Percentiles rank a stretch among this genome's conserved stretches.
Evolutionary conservation across 1,140 invertebrate genomes (phyloP).

Genomic region (Aphaenogaster rudis): DNA sequence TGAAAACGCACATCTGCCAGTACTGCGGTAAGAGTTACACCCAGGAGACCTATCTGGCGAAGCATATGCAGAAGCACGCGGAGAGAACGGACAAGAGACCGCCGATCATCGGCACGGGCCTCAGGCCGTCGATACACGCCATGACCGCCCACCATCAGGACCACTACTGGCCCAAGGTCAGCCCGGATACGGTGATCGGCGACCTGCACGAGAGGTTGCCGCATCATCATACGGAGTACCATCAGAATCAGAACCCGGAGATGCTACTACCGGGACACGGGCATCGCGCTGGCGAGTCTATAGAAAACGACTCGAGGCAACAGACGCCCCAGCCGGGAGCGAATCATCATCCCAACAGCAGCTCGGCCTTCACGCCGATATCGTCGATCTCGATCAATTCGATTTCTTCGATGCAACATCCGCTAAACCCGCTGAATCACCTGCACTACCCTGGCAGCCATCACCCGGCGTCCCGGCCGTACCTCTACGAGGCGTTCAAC

Average conservation of each 20-base stretch:
- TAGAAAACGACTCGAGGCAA: slow-evolving; percentile 86
- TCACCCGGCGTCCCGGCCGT: slow-evolving; percentile 92
- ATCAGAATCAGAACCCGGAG: slow-evolving; percentile 88
- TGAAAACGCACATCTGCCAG: slow-evolving; percentile 99
- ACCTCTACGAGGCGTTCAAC: slow-evolving; percentile 97
- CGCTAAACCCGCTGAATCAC: slow-evolving; percentile 90
- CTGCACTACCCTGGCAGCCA: slow-evolving; percentile 87
- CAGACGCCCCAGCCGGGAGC: slow-evolving; percentile 84
- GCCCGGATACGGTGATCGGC: slow-evolving; percentile 90
- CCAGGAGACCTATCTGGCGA: slow-evolving; percentile 99
- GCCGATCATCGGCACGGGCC: slow-evolving; percentile 89
- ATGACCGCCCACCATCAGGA: slow-evolving; percentile 88
- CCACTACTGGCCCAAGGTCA: slow-evolving; percentile 94
- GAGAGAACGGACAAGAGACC: slow-evolving; percentile 96
- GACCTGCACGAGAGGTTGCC: slow-evolving; percentile 90
- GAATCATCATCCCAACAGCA: slow-evolving; percentile 88
- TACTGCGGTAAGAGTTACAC: slow-evolving; percentile 99
- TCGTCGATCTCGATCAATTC: slow-evolving; percentile 92
- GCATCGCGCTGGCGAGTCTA: slow-evolving; percentile 77
- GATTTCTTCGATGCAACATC: slow-evolving; percentile 85
- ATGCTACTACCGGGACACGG: slow-evolving; percentile 81
- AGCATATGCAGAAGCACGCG: slow-evolving; percentile 99
- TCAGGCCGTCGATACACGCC: slow-evolving; percentile 88
- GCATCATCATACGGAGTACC: slow-evolving; percentile 90
- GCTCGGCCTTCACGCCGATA: slow-evolving; percentile 96